These are phyloP conservation scores for Aelia acuminata DNA, from an alignment of 2,888 invertebrate species.

Conservation along the genomic window DNA sequence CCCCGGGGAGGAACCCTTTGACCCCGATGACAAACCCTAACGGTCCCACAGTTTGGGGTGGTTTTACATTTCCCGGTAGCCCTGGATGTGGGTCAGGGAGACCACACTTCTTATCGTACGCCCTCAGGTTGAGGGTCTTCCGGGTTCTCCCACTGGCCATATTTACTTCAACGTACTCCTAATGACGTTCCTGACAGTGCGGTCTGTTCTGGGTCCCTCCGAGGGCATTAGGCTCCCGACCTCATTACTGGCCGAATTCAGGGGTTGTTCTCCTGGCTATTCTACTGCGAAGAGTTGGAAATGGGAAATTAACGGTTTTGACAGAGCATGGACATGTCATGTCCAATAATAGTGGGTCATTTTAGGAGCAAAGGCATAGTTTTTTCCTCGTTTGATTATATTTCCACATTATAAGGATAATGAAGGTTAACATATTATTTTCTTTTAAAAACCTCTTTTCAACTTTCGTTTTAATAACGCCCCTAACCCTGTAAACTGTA, in stretches of 20 bases:
- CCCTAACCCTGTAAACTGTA: too few species aligned
- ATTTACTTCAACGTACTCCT: slow-evolving; percentile 1
- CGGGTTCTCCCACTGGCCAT: not conserved
- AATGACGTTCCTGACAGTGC: not conserved
- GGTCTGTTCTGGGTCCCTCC: not conserved
- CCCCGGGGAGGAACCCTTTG: not conserved
- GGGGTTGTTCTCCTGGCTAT: too few species aligned
- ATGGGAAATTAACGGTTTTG: not conserved
- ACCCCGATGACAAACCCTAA: slow-evolving; percentile 6
- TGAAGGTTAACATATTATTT: too few species aligned
- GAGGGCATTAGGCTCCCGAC: not conserved
- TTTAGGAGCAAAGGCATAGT: too few species aligned
- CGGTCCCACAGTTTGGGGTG: not conserved
- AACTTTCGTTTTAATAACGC: too few species aligned
- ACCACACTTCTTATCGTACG: not conserved
- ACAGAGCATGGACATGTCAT: not conserved
- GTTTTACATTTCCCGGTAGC: slow-evolving; percentile 25
- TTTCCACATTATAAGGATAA: too few species aligned
- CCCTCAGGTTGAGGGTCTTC: not conserved
- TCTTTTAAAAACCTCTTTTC: too few species aligned
- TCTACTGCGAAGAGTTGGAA: not conserved
- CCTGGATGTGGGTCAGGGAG: not conserved
- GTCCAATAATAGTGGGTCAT: not conserved
- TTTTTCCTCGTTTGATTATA: too few species aligned
- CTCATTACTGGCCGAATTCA: not conserved